These are phyloP conservation scores for Gyps fulvus DNA, from an alignment of 2,113 vertebrate species.

Conservation along the genomic window DNA sequence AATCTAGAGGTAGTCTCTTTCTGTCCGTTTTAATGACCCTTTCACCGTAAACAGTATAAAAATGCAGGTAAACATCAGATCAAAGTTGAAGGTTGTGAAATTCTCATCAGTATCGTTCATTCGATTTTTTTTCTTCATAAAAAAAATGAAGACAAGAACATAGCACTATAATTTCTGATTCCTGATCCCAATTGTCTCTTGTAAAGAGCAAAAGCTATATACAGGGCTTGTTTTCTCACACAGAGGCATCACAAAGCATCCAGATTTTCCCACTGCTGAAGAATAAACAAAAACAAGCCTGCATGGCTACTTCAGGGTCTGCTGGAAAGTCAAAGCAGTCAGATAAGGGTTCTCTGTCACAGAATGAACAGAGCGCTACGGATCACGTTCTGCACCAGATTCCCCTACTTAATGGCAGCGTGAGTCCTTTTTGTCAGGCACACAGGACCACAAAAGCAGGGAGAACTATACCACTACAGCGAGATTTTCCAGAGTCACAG, in stretches of 20 bases:
- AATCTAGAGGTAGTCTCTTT: neutral
- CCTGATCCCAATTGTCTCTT: neutral
- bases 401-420: neutral
- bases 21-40: neutral
- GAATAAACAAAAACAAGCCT: neutral
- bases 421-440: neutral
- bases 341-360: neutral
- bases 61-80: neutral
- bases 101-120: neutral
- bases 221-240: neutral
- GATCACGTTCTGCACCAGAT: neutral
- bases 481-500: neutral
- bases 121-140: neutral
- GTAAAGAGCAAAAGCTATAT: neutral
- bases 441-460: neutral
- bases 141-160: neutral
- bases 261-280: neutral
- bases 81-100: neutral
- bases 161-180: neutral
- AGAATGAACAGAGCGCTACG: neutral
- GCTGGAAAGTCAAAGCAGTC: neutral
- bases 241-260: neutral
- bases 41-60: neutral
- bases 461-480: neutral
- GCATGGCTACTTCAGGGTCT: neutral